Evolutionary conservation across 2,797 vertebrate genomes (phyloP).

Genomic region (Sebastes dallii): DNA sequence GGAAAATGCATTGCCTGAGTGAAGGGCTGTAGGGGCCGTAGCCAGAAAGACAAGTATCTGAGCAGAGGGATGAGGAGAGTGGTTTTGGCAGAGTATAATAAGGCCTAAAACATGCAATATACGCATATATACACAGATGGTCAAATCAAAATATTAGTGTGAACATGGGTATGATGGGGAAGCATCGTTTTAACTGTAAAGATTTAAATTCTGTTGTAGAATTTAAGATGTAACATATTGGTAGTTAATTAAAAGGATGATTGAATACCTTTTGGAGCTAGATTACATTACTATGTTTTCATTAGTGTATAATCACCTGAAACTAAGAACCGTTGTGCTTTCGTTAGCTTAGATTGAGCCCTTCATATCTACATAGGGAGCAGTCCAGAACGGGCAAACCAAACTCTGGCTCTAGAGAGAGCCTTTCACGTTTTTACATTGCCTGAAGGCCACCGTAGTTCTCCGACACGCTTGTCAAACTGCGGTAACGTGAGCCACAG

Average conservation of each 20-base stretch:
- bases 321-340: no score
- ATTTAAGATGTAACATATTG: background rate
- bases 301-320: no score
- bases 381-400: no score
- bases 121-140: background rate
- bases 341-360: no score
- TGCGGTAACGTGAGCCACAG: no score
- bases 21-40: background rate
- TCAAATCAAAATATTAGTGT: background rate
- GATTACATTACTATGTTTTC: background rate
- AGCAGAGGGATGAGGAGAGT: background rate
- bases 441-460: fast-evolving
- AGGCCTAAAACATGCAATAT: background rate
- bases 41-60: background rate
- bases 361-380: no score
- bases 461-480: no score
- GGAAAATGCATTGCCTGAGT: background rate
- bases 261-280: background rate
- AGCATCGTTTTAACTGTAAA: background rate
- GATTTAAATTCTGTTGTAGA: background rate
- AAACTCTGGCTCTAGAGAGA: no score
- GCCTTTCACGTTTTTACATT: no score
- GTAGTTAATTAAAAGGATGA: background rate
- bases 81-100: background rate
- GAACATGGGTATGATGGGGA: background rate